Base-by-base conservation (phyloP, 2,797 vertebrate species). In the Anguilla marmorata region DNA sequence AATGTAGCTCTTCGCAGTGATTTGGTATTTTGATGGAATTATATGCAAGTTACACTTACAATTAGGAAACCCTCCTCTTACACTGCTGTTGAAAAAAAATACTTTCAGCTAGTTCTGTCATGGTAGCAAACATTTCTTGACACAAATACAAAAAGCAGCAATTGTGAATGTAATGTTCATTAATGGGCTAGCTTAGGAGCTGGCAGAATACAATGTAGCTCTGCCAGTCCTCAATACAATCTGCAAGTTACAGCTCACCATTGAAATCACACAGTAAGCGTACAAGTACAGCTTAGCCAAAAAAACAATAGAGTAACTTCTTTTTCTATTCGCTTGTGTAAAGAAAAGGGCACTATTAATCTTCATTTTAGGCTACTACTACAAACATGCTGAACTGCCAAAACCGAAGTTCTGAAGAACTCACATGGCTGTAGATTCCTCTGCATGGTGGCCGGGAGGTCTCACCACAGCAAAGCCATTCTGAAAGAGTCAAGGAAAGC, bases 371-470 rank as follows among this genome's bases (percentile, higher is more conserved):
- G 24, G 63, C 24, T n/a, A n/a, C 24, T 27, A 27, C 63, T n/a
- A 69, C 27, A 69, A 27, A 8, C 63, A n/a, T 3, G 24, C 3
- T 69, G 24, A 69, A 27, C 63, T 69, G n/a, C 63, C 3, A 7
- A 69, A 69, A 69, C 63, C 9, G 63, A 94, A 93, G 45, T n/a
- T 94, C 93, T 90, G 92, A 94, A 92, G 93, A 96, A 96, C 96
- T 96, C 95, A 96, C 96, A 96, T 96, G 93, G 95, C 95, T 93
- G 95, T 94, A 90, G 95, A 96, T 93, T 96, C 96, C 92, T 96
- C 95, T 90, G 95, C 95, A 85, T 96, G 95, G 95, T 96, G 95
- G 93, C 96, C 95, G 91, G 95, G 95, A 92, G 95, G 95, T 90
- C 95, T 95, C 93, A 96, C 95, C 93, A 96, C 93, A 93, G 95